Conservation (phyloP, 2,113 vertebrate genomes). For the Vulpes lagopus region DNA sequence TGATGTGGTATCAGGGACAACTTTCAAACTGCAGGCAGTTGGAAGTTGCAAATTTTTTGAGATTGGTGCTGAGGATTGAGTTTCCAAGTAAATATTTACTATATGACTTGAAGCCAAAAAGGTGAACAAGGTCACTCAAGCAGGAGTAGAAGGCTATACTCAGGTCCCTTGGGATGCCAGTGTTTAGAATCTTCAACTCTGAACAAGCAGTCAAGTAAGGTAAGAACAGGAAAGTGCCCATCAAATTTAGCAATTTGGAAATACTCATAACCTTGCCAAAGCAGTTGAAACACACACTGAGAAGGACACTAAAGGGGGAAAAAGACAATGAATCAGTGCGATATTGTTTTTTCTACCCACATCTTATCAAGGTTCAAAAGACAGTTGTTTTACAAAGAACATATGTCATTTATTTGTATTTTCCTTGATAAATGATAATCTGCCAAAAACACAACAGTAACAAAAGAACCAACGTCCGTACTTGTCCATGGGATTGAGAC, state of each 20-base stretch:
- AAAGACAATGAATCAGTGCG: neutral
- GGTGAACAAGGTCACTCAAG: neutral
- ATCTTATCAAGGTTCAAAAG: slow-evolving; percentile 15
- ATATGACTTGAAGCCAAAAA: neutral
- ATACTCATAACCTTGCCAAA: slow-evolving; percentile 66
- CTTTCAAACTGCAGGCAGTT: neutral
- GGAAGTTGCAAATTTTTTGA: neutral
- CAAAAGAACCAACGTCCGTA: neutral
- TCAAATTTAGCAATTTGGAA: slow-evolving; percentile 59
- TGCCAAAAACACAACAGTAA: neutral
- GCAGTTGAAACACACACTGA: slow-evolving; percentile 33
- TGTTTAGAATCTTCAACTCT: slow-evolving; percentile 11
- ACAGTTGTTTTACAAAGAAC: slow-evolving; percentile 42
- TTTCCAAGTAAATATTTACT: neutral
- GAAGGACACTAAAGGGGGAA: slow-evolving; percentile 42
- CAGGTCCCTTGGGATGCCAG: neutral
- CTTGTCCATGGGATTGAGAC: neutral
- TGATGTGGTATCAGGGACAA: neutral
- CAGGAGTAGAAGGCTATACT: neutral
- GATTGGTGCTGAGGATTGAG: neutral
- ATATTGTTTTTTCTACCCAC: neutral
- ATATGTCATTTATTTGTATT: slow-evolving; percentile 4
- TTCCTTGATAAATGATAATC: slow-evolving; percentile 47
- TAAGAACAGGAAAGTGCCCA: slow-evolving; percentile 53
- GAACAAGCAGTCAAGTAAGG: slow-evolving; percentile 31